Base-by-base conservation (phyloP, 1,140 invertebrate genomes). In the Mesaphorura yosii region DNA sequence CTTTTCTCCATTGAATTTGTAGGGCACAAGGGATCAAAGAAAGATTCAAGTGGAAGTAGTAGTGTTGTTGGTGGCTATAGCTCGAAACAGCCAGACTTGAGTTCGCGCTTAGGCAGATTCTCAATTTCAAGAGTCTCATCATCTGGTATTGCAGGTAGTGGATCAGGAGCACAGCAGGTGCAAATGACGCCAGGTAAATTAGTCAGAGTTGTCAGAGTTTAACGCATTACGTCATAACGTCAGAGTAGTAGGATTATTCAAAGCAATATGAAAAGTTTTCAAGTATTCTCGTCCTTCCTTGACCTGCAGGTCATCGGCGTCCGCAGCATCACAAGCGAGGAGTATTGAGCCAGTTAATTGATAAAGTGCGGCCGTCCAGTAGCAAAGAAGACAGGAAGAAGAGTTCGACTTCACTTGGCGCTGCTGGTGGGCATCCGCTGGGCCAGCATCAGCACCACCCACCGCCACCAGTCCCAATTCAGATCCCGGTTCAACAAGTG, bases 281-380 rank as follows among this genome's bases (percentile, higher is more conserved):
- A 10, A 37, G 10, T 19, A 26, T 14, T 40, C 17, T n/a, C n/a
- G 12, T 41, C 46, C 20, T 46, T 31, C 29, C 5, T 22, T 17
- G 29, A 26, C 15, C 5, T 10, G 12, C 28, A 31, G 10, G 46
- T 20, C 51, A 31, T 10, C 49, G 38, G 2, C n/a, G n/a, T 31
- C 17, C 45, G 39, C 49, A 56, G 25, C 17, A 19, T 23, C 40
- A 7, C 19, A 62, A 59, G 34, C 45, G 40, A 41, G 74, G 75
- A 3, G 70, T 77, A 1, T 64, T 77, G 15, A 74, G 70, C 57
- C 75, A 78, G 51, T 55, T 77, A 22, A 75, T 76, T 3, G 75
- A 77, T 22, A 76, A 76, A 60, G 61, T 63, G 2, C 53, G 61
- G 7, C n/a, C n/a, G n/a, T n/a, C n/a, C n/a, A 53, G 45, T 17